phyloP scores from a whole-genome alignment of 53 echinoderm and acorn worm species.

The Paracentrotus lividus region DNA sequence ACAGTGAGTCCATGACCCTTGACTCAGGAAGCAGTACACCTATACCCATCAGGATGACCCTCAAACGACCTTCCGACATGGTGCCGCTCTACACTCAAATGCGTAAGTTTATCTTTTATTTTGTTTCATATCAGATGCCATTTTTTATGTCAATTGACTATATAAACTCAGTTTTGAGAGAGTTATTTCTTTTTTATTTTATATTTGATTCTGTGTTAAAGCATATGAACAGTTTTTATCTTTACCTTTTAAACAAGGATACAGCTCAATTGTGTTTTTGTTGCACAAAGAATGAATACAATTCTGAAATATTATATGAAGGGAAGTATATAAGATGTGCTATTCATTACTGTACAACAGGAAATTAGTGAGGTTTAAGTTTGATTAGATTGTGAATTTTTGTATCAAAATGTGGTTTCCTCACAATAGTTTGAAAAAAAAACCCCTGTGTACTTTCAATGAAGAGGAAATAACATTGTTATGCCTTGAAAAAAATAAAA shows the following conservation, averaged over 20 bases:
- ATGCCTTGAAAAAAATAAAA: too few relatives aligned
- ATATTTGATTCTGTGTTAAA: neutral
- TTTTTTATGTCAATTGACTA: neutral
- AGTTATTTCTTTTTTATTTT: too few relatives aligned
- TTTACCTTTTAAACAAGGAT: neutral
- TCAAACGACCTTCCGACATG: constrained; percentile 75
- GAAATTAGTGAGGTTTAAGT: constrained; percentile 23
- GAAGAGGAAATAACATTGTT: too few relatives aligned
- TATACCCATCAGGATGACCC: constrained; percentile 73
- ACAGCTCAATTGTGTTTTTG: too few relatives aligned
- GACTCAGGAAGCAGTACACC: constrained; percentile 84
- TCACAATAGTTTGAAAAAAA: neutral
- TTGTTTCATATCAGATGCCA: neutral
- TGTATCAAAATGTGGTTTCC: neutral
- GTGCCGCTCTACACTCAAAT: constrained; percentile 59
- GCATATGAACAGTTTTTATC: neutral
- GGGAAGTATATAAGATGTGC: constrained; percentile 4
- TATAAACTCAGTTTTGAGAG: neutral
- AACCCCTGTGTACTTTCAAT: neutral
- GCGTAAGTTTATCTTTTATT: constrained; percentile 34
- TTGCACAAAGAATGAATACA: neutral
- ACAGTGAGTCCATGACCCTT: constrained; percentile 71
- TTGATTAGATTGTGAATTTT: neutral
- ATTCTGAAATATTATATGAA: neutral
- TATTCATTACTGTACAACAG: constrained; percentile 22